phyloP scores from a whole-genome alignment of 2,113 vertebrate genomes.

The Corynorhinus townsendii region DNA sequence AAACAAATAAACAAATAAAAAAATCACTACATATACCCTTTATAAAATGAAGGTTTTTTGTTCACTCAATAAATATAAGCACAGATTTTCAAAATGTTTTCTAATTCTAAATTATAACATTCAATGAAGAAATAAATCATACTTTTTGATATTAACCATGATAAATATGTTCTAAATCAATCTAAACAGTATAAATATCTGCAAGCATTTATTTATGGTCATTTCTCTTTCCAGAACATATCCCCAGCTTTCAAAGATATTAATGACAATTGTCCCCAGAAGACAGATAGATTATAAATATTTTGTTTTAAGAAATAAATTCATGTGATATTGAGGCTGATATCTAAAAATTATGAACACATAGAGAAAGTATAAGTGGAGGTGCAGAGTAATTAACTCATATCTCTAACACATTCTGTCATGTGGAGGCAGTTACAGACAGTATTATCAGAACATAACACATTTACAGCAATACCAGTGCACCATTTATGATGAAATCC shows the following conservation, averaged over 20 bases:
- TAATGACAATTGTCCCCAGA: not conserved
- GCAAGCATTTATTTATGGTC: not conserved
- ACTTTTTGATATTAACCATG: not conserved
- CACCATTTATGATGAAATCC: not conserved
- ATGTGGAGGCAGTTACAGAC: not conserved
- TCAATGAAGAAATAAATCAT: not conserved
- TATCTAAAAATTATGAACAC: constrained; percentile 44
- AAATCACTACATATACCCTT: not conserved
- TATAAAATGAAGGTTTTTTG: not conserved
- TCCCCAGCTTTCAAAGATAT: not conserved
- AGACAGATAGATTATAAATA: constrained; percentile 5
- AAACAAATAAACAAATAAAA: not conserved
- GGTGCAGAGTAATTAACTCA: constrained; percentile 43
- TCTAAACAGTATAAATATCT: not conserved
- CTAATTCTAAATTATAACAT: not conserved
- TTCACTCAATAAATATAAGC: not conserved
- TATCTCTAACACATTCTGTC: constrained; percentile 42
- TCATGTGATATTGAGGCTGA: constrained; percentile 11
- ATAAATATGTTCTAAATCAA: constrained; percentile 5
- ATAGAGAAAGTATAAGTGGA: constrained; percentile 45
- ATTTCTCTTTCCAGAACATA: not conserved
- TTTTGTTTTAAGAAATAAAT: constrained; percentile 27
- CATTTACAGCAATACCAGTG: not conserved
- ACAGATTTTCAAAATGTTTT: not conserved
- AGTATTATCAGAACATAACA: constrained; percentile 45